Base-by-base conservation (phyloP, 2,888 invertebrate species). In the Sepioteuthis lessoniana region DNA sequence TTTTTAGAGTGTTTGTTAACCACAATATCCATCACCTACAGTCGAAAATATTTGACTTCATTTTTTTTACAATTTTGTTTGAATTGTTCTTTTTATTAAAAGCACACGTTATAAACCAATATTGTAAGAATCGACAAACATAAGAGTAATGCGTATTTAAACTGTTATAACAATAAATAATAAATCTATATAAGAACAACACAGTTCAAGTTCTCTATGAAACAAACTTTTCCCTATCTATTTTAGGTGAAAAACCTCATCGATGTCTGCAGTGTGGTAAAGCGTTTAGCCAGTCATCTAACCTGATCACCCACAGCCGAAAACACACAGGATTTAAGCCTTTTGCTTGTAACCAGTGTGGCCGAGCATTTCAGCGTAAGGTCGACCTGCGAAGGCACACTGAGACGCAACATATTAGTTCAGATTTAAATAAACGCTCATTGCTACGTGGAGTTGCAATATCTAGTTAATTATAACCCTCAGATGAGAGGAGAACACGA, bases 271-370 rank as follows among this genome's bases (percentile, higher is more conserved):
- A 99, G 76, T 99, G 99, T 97, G 99, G 99, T 90, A 99, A 99
- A 97, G 99, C 99, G 38, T 99, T 99, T 98, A 99, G 99, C 96
- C 99, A 99, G 97, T 99, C 99, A 96, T 99, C 99, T 94, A 99
- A 99, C 98, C 98, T 99, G 95, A 99, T 99, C 97, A 99, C 99
- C 8, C 99, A 99, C 97, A 96, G 96, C 94, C 98, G 99, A 95
- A 99, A 99, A 97, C 99, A 99, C 97, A 99, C 99, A 37, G 99
- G 99, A n/a, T 99, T 99, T 98, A 99, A 99, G 97, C 99, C 99
- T 0, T 99, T 99, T 97, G 98, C 99, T 25, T 99, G 99, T 97
- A 98, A 99, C 96, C 98, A 99, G 1, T 99, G 99, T 97, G 99
- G 99, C 7, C 98, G 99, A 94, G 98, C 99, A 47, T 99, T 99